Evolutionary conservation across 2,797 vertebrate species (phyloP).

Genomic region (Pristis pectinata): DNA sequence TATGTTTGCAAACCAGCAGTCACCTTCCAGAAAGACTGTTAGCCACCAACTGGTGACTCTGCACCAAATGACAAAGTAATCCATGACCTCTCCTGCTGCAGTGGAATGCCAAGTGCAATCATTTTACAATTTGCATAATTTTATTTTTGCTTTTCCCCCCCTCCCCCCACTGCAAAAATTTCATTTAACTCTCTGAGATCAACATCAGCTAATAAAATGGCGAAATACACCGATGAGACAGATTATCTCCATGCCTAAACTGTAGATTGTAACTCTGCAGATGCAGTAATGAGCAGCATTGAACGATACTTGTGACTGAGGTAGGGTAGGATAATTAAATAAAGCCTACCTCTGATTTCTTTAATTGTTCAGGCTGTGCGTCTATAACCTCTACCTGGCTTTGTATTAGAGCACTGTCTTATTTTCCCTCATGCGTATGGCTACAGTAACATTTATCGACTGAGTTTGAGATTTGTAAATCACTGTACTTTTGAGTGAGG

Average conservation of each 20-base stretch:
- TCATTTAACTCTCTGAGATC: not conserved
- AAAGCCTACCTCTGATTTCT: not conserved
- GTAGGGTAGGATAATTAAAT: not conserved
- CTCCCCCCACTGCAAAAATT: not conserved
- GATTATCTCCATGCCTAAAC: too few relatives aligned
- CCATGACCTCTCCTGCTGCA: slow-evolving; percentile 5
- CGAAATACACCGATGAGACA: not conserved
- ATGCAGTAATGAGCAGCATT: not conserved
- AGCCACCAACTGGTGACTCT: not conserved
- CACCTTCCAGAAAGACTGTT: slow-evolving; percentile 16
- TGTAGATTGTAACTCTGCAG: not conserved
- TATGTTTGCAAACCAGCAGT: slow-evolving; percentile 31
- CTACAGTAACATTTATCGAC: too few relatives aligned
- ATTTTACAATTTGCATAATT: not conserved
- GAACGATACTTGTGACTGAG: not conserved
- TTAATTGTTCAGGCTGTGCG: not conserved
- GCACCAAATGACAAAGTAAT: slow-evolving; percentile 6
- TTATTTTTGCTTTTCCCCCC: not conserved
- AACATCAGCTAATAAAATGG: not conserved
- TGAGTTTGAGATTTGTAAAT: too few relatives aligned
- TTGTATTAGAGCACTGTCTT: too few relatives aligned
- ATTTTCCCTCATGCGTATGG: too few relatives aligned
- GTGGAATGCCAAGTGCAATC: not conserved
- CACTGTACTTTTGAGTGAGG: too few relatives aligned
- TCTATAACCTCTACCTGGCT: not conserved